Percentiles rank a stretch among this genome's conserved stretches.
These are phyloP conservation scores for Halocaridina rubra DNA, from an alignment of 2,888 invertebrate species.

Conservation along the genomic window DNA sequence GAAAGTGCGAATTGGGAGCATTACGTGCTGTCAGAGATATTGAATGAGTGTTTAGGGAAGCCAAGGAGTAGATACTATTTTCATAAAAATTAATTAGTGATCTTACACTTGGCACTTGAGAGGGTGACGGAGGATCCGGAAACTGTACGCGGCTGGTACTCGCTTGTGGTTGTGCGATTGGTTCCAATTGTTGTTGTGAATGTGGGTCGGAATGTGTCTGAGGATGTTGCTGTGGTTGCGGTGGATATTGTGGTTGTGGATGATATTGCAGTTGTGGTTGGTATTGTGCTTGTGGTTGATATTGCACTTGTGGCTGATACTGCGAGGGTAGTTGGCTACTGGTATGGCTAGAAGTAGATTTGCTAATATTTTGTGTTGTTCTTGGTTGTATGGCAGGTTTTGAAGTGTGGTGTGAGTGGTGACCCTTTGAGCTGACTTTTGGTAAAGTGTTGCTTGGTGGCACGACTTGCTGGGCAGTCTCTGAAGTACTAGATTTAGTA, in stretches of 20 bases:
- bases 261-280: too few species aligned
- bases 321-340: too few species aligned
- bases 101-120: neutral
- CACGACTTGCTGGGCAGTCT: neutral
- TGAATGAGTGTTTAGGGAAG: constrained; percentile 29
- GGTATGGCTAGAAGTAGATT: neutral
- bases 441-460: neutral
- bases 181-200: too few species aligned
- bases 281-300: too few species aligned
- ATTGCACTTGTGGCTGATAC: too few species aligned
- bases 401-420: neutral
- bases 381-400: neutral
- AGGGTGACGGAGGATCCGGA: neutral
- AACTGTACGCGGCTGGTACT: neutral
- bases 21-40: neutral
- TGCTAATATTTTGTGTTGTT: neutral
- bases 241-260: too few species aligned
- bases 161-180: too few species aligned
- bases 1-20: neutral
- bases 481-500: neutral
- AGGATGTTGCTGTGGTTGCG: too few species aligned
- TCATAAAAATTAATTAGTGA: neutral
- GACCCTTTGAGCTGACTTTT: neutral
- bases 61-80: constrained; percentile 21
- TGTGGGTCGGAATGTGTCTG: too few species aligned